A percentile compares a stretch with the other conserved stretches of the same genome.
Conservation (phyloP, 2,113 vertebrate species). For the Scytalopus superciliaris region DNA sequence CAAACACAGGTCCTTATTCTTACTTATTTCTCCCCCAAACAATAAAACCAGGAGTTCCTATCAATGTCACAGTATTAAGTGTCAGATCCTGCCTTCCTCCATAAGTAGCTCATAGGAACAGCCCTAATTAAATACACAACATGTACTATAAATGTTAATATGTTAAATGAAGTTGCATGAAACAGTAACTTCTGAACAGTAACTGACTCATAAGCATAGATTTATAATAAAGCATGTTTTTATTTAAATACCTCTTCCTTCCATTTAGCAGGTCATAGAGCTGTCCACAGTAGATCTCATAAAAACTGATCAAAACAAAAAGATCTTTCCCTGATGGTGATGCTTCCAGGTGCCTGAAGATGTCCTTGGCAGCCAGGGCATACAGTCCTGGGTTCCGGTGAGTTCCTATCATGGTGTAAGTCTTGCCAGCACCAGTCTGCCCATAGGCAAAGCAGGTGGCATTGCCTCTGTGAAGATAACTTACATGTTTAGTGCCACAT, state of each 20-base stretch:
- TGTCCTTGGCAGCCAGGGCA: constrained; percentile 84
- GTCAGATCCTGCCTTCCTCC: neutral
- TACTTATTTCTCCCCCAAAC: neutral
- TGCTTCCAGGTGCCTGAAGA: constrained; percentile 81
- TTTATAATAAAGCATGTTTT: neutral
- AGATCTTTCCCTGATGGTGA: constrained; percentile 58
- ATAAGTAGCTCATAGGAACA: neutral
- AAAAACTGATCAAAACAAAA: constrained; percentile 88
- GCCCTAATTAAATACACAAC: neutral
- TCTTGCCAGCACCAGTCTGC: constrained; percentile 93
- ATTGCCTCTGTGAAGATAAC: constrained; percentile 79
- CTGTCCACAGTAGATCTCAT: constrained; percentile 94
- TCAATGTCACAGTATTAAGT: neutral
- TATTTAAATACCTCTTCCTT: constrained; percentile 82
- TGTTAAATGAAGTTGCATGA: neutral
- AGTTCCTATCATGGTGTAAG: constrained; percentile 91
- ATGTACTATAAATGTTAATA: neutral
- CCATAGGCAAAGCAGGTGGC: constrained; percentile 93
- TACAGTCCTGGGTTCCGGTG: constrained; percentile 83
- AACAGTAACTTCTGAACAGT: neutral
- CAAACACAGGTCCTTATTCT: neutral
- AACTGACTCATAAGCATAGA: neutral
- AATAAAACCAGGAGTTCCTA: neutral
- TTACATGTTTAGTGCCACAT: neutral
- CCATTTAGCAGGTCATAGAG: constrained; percentile 89